Base-by-base conservation (phyloP, 2,888 invertebrate species). In the Lycaena phlaeas region DNA sequence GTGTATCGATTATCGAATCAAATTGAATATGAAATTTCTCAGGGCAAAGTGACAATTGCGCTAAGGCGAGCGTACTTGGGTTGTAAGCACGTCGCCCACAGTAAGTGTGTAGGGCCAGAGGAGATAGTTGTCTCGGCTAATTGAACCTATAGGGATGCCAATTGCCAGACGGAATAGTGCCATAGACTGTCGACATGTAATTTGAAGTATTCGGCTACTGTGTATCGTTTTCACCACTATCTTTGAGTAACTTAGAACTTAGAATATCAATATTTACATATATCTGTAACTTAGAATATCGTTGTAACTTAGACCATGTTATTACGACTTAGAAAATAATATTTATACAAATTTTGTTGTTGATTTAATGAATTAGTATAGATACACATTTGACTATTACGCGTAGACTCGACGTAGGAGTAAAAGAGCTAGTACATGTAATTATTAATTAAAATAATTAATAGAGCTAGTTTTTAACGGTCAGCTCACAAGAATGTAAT, bases 41-140 rank as follows among this genome's bases (percentile, higher is more conserved):
- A 85, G 85, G 85, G 85, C 66, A 85, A 76, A 78, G 79, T 85
- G 76, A 79, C 78, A 62, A 71, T 68, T 60, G 85, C 85, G 62
- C 73, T 85, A 56, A 76, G 85, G 70, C 72, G 82, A 60, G 84
- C 81, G 52, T 85, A 85, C 75, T 84, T 84, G 73, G 77, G 82
- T 82, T 85, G 82, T 85, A 85, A 85, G 76, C 73, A 69, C 68
- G 73, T 79, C 65, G 85, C 85, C 64, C 84, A 82, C 84, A 85
- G 85, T 85, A 85, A 85, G 85, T 84, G 64, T 64, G 73, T 82
- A 82, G 81, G 39, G 14, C 26, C 7, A 10, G 18, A 17, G 11
- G 26, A 26, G 22, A 31, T 11, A 11, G 30, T 22, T 31, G 26
- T 30, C 11, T 30, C 9, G 15, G 48, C 51, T 54, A 45, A 40